Evolutionary conservation across 2,797 vertebrate genomes (phyloP), one percentile per base, ranked within the genome.

Genomic region (Falco naumanni): DNA sequence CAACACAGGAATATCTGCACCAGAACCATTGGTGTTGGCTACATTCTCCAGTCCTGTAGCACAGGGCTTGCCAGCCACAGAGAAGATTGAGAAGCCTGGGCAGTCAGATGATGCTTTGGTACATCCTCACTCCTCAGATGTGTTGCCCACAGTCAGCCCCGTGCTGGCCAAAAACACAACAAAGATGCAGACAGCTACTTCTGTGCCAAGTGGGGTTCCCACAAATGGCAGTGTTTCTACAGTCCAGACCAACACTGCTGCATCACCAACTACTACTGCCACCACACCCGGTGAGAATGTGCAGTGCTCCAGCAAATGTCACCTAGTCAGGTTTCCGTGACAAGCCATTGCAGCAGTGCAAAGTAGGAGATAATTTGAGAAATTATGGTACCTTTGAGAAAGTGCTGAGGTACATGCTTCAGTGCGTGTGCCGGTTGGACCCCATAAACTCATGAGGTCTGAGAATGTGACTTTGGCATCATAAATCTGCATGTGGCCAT

Each of bases 231-330:
- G 89, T 1, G 72, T 83, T 39, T 60, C 96, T 5, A 78, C 84
- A 21, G 12, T 63, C 69, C 96, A 92, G 59, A 15, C 70, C 39
- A 68, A 1, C 54, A 24, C 94, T 53, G 74, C 95, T 59, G 71
- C 54, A 16, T 92, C 95, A 25, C 98, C 95, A 17, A 97, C 96
- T 74, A 97, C 98, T 31, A 74, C 96, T 77, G 79, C 96, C 60
- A 80, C 97, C 79, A 64, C 69, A 0, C 97, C 98, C 97, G 98
- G 98, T 98, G 96, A 98, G 95, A 39, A 41, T 37, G 4, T 2
- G 4, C 13, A 29, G 53, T 19, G 10, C 45, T 57, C 26, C 50
- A 22, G 54, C 51, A 74, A 18, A 4, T 11, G 17, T 5, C 63
- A 24, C 14, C 47, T 43, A 0, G 0, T 31, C 4, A 7, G 70